Percentiles rank a stretch among this genome's conserved stretches.
phyloP scores from a whole-genome alignment of 2,113 vertebrate genomes.

The Crotalus horridus region DNA sequence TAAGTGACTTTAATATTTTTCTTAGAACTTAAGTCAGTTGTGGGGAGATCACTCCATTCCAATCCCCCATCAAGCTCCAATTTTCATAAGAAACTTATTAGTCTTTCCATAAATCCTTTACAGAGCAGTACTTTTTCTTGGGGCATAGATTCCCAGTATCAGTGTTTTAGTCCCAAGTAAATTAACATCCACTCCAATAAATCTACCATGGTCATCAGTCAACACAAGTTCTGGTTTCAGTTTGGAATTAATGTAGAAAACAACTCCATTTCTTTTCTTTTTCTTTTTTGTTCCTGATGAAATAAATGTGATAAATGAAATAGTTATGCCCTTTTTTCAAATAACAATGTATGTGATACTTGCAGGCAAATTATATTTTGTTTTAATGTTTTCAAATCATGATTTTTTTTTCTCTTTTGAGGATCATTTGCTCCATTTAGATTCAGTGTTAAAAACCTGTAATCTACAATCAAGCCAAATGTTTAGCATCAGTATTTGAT shows the following conservation, averaged over 20 bases:
- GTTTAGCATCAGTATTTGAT: neutral
- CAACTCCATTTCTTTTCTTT: neutral
- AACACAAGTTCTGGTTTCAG: neutral
- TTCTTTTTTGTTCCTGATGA: neutral
- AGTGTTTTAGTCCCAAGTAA: neutral
- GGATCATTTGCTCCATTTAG: neutral
- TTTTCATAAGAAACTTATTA: neutral
- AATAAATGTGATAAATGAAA: neutral
- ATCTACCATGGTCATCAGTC: neutral
- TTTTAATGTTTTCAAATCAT: neutral
- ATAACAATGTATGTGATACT: neutral
- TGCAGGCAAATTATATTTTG: neutral
- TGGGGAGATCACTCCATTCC: neutral
- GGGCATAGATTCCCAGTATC: neutral
- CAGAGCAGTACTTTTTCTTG: neutral
- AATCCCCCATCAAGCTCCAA: neutral
- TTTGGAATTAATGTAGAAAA: neutral
- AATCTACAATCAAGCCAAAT: neutral
- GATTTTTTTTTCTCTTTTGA: neutral
- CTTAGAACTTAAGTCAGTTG: neutral
- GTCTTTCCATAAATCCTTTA: neutral
- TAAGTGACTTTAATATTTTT: neutral
- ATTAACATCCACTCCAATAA: neutral
- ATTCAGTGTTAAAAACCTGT: neutral
- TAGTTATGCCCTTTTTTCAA: neutral